A percentile compares a stretch with the other conserved stretches of the same genome.
Evolutionary conservation across 2,797 vertebrate species (phyloP).

Genomic region (Oreortyx pictus): DNA sequence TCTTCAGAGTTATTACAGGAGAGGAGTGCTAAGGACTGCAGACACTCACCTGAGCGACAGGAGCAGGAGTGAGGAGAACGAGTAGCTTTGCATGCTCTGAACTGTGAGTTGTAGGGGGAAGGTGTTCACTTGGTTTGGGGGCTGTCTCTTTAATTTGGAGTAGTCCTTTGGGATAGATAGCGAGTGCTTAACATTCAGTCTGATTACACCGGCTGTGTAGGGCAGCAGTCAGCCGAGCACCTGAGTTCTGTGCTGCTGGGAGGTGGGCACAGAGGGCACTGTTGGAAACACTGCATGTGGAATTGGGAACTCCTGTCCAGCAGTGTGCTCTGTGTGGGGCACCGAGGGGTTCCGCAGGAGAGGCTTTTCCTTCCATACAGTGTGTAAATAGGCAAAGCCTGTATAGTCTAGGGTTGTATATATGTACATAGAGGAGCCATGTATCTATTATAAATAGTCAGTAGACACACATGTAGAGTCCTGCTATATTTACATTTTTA

Average conservation of each 20-base stretch:
- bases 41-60: not conserved
- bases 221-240: not conserved
- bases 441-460: not conserved
- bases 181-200: not conserved
- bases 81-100: not conserved
- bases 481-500: conserved; percentile 57
- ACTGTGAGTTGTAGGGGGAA: not conserved
- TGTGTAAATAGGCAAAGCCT: conserved; percentile 38
- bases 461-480: not conserved
- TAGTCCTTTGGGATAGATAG: not conserved
- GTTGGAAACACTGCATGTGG: fast-evolving
- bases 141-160: not conserved
- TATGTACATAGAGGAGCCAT: conserved; percentile 49
- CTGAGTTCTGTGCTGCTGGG: not conserved
- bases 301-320: not conserved
- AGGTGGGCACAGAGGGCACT: fast-evolving
- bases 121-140: not conserved
- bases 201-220: fast-evolving
- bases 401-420: conserved; percentile 33
- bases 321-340: not conserved
- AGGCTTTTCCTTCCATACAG: not conserved
- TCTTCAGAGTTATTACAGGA: not conserved
- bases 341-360: not conserved
- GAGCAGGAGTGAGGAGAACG: not conserved
- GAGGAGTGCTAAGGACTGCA: not conserved